Conservation (phyloP, 2,797 vertebrate genomes). For the Gambelia wislizenii region DNA sequence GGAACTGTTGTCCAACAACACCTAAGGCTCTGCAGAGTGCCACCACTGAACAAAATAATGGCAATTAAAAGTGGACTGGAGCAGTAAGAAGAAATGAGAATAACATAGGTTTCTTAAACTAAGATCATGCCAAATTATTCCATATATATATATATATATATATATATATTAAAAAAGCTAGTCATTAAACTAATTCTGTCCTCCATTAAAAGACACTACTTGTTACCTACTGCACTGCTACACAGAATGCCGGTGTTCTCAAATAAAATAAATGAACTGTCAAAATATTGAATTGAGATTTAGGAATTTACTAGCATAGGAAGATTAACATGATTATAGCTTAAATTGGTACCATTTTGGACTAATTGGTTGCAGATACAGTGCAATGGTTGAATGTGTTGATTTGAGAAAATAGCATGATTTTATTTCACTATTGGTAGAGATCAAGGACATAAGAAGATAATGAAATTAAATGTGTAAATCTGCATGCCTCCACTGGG, state of each 20-base stretch:
- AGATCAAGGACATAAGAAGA: slow-evolving; percentile 18
- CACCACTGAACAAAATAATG: neutral
- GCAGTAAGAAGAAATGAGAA: slow-evolving; percentile 15
- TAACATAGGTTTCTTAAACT: neutral
- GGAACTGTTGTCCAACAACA: neutral
- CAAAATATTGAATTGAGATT: slow-evolving; percentile 72
- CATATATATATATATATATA: too few relatives aligned
- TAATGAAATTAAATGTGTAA: slow-evolving; percentile 34
- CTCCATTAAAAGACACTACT: slow-evolving; percentile 62
- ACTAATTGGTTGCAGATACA: slow-evolving; percentile 88
- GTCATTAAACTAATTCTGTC: slow-evolving; percentile 28
- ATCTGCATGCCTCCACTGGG: slow-evolving; percentile 8
- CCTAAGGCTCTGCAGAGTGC: neutral
- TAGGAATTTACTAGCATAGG: slow-evolving; percentile 82
- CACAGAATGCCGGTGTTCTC: slow-evolving; percentile 83
- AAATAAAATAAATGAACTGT: slow-evolving; percentile 88
- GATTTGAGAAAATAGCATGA: slow-evolving; percentile 33
- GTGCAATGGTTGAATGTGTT: slow-evolving; percentile 53
- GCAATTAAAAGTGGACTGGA: slow-evolving; percentile 12
- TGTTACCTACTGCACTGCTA: slow-evolving; percentile 35
- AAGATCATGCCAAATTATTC: neutral
- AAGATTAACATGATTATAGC: slow-evolving; percentile 83
- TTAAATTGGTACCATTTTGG: slow-evolving; percentile 82
- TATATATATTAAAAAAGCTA: too few relatives aligned
- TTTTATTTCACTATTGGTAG: slow-evolving; percentile 27